These are phyloP conservation scores for Apotomis capreana DNA, from an alignment of 2,888 invertebrate species.

Conservation along the genomic window DNA sequence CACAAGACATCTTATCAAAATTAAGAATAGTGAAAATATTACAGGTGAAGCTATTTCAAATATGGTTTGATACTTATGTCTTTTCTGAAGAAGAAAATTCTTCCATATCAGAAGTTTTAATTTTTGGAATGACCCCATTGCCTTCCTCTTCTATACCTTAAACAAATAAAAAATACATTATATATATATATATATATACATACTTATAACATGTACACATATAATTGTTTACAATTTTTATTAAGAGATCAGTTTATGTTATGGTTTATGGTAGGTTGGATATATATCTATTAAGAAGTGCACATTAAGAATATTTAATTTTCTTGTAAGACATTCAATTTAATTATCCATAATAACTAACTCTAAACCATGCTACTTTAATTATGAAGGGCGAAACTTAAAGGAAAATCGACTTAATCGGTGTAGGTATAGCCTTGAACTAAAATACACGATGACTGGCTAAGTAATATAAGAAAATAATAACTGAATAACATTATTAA, in stretches of 20 bases:
- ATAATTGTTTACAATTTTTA: neutral
- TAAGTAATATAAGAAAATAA: neutral
- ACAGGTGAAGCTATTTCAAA: slow-evolving; percentile 89
- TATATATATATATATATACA: neutral
- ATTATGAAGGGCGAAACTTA: neutral
- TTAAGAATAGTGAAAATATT: slow-evolving; percentile 87
- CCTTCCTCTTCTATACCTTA: slow-evolving; percentile 45
- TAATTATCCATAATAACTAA: no score
- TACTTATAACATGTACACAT: neutral
- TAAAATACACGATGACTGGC: neutral
- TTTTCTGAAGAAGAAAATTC: slow-evolving; percentile 89
- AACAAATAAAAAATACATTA: slow-evolving; percentile 21
- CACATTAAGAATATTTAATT: no score
- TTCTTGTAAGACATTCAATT: no score
- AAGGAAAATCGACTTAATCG: neutral
- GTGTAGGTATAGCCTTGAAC: neutral
- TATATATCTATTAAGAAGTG: no score
- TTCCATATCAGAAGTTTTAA: slow-evolving; percentile 91
- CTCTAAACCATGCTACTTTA: neutral
- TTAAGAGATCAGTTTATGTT: no score
- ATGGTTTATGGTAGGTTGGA: no score
- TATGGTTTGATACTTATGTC: slow-evolving; percentile 88
- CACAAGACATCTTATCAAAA: slow-evolving; percentile 88
- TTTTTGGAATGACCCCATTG: slow-evolving; percentile 80
- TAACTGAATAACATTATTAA: neutral